Conservation (phyloP, 2,888 invertebrate genomes). For the Muscina levida region DNA sequence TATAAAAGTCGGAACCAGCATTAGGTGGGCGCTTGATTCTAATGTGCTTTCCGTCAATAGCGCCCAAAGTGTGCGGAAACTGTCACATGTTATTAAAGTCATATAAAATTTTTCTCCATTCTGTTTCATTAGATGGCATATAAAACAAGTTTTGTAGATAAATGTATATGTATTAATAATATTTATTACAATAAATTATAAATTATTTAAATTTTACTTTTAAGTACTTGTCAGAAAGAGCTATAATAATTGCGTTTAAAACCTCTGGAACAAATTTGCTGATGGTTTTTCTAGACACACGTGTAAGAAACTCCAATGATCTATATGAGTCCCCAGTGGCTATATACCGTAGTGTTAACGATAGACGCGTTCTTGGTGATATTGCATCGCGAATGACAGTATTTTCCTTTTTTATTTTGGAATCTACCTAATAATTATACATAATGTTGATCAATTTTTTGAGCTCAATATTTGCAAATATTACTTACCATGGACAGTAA, state of each 20-base stretch:
- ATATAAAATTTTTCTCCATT: neutral
- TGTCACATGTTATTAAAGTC: conserved; percentile 19
- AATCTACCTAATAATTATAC: conserved; percentile 18
- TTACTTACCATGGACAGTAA: no score
- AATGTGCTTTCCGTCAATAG: conserved; percentile 43
- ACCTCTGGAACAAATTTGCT: conserved; percentile 47
- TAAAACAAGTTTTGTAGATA: no score
- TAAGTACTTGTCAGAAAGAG: no score
- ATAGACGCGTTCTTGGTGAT: conserved; percentile 10
- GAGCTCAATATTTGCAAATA: no score
- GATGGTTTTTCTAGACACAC: conserved; percentile 54
- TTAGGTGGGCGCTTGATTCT: conserved; percentile 13
- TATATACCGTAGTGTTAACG: conserved; percentile 41
- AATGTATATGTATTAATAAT: no score
- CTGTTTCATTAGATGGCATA: conserved; percentile 16
- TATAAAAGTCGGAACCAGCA: conserved; percentile 29
- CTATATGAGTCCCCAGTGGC: conserved; percentile 55
- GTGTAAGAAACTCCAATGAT: conserved; percentile 44
- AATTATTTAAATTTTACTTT: conserved; percentile 23
- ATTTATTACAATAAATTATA: no score
- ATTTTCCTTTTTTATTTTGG: neutral
- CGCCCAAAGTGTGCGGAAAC: conserved; percentile 29
- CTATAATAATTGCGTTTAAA: conserved; percentile 4
- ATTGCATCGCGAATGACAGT: conserved; percentile 29
- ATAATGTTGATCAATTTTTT: no score